phyloP scores from a whole-genome alignment of 2,797 vertebrate genomes.

The Gastrophryne carolinensis region DNA sequence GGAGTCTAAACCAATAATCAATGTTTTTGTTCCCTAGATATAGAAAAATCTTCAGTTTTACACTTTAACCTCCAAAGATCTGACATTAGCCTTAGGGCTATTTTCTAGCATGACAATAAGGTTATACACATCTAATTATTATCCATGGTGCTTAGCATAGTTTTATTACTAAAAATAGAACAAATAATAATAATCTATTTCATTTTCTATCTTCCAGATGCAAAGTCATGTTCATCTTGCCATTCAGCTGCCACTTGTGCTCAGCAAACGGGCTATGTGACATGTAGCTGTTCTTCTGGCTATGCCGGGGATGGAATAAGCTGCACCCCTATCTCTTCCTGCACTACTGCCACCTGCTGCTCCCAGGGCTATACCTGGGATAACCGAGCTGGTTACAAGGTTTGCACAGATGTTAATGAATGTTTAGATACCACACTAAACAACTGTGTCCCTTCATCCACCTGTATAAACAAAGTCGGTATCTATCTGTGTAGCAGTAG shows the following conservation, averaged over 20 bases:
- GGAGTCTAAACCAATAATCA: no score
- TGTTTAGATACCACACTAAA: constrained; percentile 15
- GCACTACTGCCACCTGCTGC: constrained; percentile 22
- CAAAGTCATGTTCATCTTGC: constrained; percentile 14
- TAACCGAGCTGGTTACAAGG: constrained; percentile 2
- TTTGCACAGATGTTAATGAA: constrained; percentile 42
- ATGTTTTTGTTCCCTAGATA: no score
- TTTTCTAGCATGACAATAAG: no score
- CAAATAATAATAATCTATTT: not conserved
- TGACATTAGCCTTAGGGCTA: no score
- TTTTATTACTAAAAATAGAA: no score
- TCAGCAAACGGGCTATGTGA: constrained; percentile 20
- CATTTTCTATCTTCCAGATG: constrained; percentile 16
- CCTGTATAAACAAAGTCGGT: constrained; percentile 31
- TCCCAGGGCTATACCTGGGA: constrained; percentile 34
- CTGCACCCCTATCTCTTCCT: constrained; percentile 25
- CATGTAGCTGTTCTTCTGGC: constrained; percentile 22
- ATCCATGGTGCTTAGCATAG: no score
- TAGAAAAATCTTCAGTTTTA: no score
- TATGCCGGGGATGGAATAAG: constrained; percentile 31
- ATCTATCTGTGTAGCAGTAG: constrained; percentile 9
- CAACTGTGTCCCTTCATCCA: constrained; percentile 21
- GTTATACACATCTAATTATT: no score
- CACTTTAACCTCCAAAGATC: no score
- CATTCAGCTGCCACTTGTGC: constrained; percentile 11